phyloP scores from a whole-genome alignment of 2,113 vertebrate species.

The Colossoma macropomum region DNA sequence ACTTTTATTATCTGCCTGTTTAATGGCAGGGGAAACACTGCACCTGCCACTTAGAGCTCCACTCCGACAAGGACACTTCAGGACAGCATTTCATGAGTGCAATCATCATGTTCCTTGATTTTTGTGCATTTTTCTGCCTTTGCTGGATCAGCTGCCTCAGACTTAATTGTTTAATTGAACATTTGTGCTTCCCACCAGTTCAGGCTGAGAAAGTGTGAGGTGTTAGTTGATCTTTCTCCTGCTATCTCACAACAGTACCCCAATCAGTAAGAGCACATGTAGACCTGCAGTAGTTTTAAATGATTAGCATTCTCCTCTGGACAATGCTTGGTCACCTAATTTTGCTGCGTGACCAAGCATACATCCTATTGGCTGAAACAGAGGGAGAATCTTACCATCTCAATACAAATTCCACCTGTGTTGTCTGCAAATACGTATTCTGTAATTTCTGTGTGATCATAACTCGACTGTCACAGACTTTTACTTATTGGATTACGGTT shows the following conservation, averaged over 20 bases:
- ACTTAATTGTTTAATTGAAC: no score
- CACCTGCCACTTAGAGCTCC: no score
- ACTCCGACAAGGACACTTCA: no score
- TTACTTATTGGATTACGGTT: neutral
- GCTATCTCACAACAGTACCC: neutral
- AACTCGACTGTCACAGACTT: neutral
- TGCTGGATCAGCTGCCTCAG: no score
- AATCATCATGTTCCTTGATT: no score
- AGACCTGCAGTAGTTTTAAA: neutral
- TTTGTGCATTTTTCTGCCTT: no score
- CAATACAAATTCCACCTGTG: neutral
- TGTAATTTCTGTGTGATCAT: neutral
- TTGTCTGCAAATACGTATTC: neutral
- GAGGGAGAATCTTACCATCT: neutral
- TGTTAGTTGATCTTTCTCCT: neutral
- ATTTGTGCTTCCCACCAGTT: no score
- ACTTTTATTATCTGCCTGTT: no score
- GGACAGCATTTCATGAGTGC: no score
- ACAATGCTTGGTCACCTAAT: neutral
- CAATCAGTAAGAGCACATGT: neutral
- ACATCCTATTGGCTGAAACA: neutral
- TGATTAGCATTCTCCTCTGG: neutral
- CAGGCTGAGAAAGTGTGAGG: no score
- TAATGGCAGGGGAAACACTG: no score
- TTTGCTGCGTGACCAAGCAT: neutral